Base-by-base conservation (phyloP, 2,797 vertebrate genomes). In the Nasua narica region DNA sequence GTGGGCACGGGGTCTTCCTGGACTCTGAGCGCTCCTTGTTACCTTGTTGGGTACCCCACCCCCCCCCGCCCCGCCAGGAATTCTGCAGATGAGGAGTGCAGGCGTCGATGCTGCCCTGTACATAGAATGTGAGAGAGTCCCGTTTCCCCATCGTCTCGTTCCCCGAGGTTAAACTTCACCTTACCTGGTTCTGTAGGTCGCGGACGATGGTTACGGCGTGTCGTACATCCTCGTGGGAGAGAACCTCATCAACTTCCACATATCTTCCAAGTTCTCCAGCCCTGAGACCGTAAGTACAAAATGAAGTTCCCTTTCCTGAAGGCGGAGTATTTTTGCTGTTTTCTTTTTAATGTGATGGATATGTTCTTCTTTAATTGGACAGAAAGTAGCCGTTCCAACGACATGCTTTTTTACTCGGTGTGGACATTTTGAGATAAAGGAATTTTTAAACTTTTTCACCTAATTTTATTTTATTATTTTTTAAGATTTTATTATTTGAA, bases 171-270 rank as follows among this genome's bases (percentile, higher is more conserved):
- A 6, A 21, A 0, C 1, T 0, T 12, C 12, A 2, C 7, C 1
- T 21, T 0, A 0, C 19, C 15, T 25, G 19, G 29, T 8, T 7
- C 87, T 1, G 6, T 88, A 99, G 99, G 99, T 99, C 94, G 99
- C 99, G 60, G 99, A 99, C 96, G 99, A 99, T 74, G 99, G 99
- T 87, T 99, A 99, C 7, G 99, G 99, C 1, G 99, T 99, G 88
- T 99, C 99, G 2, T 99, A 99, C 93, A 99, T 99, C 32, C 99
- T 99, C 25, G 96, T 99, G 62, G 99, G 98, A 16, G 99, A 99
- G 62, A 98, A 99, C 82, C 98, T 99, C 87, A 99, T 99, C 98
- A 99, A 99, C 94, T 99, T 99, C 98, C 99, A 99, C 86, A 98
- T 99, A 97, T 99, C 99, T 92, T 99, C 99, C 99, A 99, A 99